Evolutionary conservation across 2,888 invertebrate species (phyloP).

Genomic region (Heliconius aoede): DNA sequence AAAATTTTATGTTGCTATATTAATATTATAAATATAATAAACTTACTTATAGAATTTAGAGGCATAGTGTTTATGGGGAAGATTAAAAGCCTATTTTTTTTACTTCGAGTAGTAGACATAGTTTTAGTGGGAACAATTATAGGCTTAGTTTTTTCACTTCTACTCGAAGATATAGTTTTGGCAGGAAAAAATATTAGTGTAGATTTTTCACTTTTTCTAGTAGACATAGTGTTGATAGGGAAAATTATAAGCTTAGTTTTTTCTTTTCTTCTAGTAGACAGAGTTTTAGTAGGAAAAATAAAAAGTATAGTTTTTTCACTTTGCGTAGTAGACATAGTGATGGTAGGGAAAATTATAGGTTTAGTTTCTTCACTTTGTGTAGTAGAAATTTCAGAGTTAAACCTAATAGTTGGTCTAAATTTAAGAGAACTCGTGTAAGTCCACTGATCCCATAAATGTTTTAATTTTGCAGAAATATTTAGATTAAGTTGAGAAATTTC

Average conservation of each 20-base stretch:
- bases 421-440: not conserved
- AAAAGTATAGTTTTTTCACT: not conserved
- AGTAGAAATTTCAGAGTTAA: not conserved
- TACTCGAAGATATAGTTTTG: not conserved
- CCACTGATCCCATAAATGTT: slow-evolving; percentile 30
- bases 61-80: slow-evolving; percentile 39
- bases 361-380: slow-evolving; percentile 29
- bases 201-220: slow-evolving; percentile 37
- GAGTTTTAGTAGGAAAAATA: not conserved
- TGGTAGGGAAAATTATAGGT: not conserved
- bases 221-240: not conserved
- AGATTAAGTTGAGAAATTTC: slow-evolving; percentile 1
- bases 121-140: not conserved
- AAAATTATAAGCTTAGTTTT: not conserved
- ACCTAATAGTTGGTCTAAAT: slow-evolving; percentile 36
- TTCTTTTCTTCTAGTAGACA: slow-evolving; percentile 13
- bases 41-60: slow-evolving; percentile 29
- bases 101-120: slow-evolving; percentile 15
- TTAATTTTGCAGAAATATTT: not conserved
- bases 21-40: slow-evolving; percentile 18
- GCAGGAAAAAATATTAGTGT: slow-evolving; percentile 23
- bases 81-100: slow-evolving; percentile 44
- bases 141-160: slow-evolving; percentile 39
- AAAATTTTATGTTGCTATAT: not conserved
- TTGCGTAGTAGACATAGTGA: slow-evolving; percentile 3